These are phyloP conservation scores for Hippoglossus stenolepis DNA, from an alignment of 2,113 vertebrate genomes.

Conservation along the genomic window DNA sequence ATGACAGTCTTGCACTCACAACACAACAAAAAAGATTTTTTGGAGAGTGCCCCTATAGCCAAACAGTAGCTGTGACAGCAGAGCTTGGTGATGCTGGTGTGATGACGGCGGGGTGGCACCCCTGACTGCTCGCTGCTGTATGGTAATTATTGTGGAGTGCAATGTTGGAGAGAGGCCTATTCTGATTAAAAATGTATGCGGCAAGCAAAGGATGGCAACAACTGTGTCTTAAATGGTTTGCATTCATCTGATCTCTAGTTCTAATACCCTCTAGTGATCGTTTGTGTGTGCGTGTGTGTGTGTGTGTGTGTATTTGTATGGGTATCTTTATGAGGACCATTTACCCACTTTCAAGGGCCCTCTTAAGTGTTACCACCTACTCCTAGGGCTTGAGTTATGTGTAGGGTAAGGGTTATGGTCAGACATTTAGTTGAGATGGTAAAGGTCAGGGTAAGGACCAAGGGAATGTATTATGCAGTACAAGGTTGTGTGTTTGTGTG, in stretches of 20 bases:
- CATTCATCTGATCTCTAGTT: conserved; percentile 73
- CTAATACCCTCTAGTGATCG: conserved; percentile 18
- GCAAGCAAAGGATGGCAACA: conserved; percentile 21
- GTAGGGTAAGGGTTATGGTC: no score
- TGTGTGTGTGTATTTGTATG: not conserved
- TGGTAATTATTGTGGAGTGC: conserved; percentile 65
- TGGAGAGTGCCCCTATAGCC: conserved; percentile 5
- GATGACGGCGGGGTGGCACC: not conserved
- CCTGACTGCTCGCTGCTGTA: conserved; percentile 33
- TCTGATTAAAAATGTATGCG: conserved; percentile 77
- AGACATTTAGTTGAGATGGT: no score
- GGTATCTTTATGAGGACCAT: no score
- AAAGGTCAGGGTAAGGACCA: no score
- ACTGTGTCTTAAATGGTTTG: conserved; percentile 67
- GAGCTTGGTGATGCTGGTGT: not conserved
- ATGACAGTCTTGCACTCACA: not conserved
- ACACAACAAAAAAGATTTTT: not conserved
- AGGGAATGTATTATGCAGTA: no score
- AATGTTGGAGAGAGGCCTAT: conserved; percentile 60
- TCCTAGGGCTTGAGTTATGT: no score
- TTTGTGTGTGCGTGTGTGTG: not conserved
- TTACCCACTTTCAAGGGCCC: no score
- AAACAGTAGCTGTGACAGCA: conserved; percentile 29
- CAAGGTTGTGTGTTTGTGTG: not conserved
- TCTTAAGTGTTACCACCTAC: no score